phyloP scores from a whole-genome alignment of 2,888 invertebrate species.

The Ganaspis brasiliensis region DNA sequence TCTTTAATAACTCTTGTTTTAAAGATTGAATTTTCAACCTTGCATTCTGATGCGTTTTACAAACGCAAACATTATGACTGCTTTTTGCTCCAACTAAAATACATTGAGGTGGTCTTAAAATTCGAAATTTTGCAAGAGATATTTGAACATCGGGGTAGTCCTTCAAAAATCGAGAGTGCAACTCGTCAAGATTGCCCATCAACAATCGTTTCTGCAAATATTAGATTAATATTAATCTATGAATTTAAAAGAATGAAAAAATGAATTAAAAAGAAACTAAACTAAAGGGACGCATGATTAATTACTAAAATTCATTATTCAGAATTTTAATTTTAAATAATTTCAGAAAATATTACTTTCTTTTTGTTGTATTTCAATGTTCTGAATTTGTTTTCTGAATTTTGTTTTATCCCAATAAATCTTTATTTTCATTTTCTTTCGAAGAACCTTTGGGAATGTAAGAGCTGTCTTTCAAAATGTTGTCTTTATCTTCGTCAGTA shows the following conservation, averaged over 20 bases:
- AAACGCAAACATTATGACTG: conserved; percentile 23
- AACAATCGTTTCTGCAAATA: conserved; percentile 39
- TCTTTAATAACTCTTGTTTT: conserved; percentile 34
- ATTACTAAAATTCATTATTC: too few relatives aligned
- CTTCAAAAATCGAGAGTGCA: conserved; percentile 23
- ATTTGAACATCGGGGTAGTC: conserved; percentile 27
- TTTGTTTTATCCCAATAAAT: not conserved
- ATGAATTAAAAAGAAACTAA: not conserved
- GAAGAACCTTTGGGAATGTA: not conserved
- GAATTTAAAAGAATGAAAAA: conserved; percentile 3
- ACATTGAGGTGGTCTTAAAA: conserved; percentile 44
- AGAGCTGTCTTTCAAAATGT: not conserved
- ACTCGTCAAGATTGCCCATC: conserved; percentile 26
- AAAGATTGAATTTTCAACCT: conserved; percentile 46
- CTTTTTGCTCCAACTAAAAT: conserved; percentile 18
- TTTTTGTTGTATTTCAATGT: too few relatives aligned
- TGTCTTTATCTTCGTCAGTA: not conserved
- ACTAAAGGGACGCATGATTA: not conserved
- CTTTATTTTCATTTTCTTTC: not conserved
- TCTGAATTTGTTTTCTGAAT: not conserved
- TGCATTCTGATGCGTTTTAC: conserved; percentile 43
- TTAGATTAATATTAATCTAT: conserved; percentile 2
- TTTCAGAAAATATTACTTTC: too few relatives aligned
- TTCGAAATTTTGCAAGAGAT: conserved; percentile 18
- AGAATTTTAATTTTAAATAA: too few relatives aligned